Conservation (phyloP, 1,140 invertebrate genomes). For the Daktulosphaira vitifoliae region DNA sequence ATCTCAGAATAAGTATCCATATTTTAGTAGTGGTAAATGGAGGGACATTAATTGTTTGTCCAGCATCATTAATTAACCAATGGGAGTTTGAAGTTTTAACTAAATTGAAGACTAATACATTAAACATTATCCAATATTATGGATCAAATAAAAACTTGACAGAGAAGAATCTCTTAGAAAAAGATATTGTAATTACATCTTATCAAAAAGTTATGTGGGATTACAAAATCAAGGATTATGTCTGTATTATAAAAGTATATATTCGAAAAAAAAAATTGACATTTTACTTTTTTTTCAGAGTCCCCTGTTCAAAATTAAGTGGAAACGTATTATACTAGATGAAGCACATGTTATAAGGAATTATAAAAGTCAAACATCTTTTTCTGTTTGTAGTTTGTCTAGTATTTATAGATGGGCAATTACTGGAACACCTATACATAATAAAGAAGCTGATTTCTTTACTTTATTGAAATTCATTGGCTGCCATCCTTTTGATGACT, state of each 20-base stretch:
- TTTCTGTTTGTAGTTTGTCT: constrained; percentile 57
- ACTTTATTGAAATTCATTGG: constrained; percentile 75
- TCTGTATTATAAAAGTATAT: too few relatives aligned
- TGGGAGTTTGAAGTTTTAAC: constrained; percentile 77
- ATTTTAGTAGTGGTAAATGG: constrained; percentile 42
- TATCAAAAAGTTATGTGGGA: constrained; percentile 5
- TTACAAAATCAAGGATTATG: not conserved
- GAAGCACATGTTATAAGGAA: constrained; percentile 89
- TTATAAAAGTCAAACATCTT: constrained; percentile 63
- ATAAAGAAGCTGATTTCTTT: constrained; percentile 81
- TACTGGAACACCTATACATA: constrained; percentile 92
- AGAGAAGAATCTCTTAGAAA: constrained; percentile 44
- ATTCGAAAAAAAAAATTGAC: too few relatives aligned
- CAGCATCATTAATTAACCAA: constrained; percentile 71
- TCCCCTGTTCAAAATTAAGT: constrained; percentile 56
- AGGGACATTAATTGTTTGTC: constrained; percentile 82
- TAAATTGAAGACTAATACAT: constrained; percentile 51
- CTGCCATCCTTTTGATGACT: constrained; percentile 76
- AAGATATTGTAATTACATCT: not conserved
- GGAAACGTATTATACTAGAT: constrained; percentile 82
- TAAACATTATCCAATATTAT: constrained; percentile 68
- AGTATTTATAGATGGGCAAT: constrained; percentile 68
- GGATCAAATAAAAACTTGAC: constrained; percentile 62
- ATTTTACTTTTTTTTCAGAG: constrained; percentile 39
- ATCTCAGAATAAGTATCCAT: too few relatives aligned